Conservation (phyloP, 2,888 invertebrate genomes). For the Cheilosia soror region DNA sequence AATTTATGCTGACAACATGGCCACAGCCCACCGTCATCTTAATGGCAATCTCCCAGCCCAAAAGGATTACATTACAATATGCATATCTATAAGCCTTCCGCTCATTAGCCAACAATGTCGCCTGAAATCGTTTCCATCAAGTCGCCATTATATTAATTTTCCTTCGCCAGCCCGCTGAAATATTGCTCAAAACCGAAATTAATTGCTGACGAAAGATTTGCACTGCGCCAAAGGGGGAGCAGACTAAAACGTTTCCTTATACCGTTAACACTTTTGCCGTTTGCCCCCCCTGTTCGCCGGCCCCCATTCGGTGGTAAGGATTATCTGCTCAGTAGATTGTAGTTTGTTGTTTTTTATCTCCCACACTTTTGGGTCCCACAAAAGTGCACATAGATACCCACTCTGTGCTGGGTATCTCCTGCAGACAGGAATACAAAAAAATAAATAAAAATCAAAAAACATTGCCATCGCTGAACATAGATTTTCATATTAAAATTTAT, state of each 20-base stretch:
- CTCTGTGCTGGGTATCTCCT: too few species aligned
- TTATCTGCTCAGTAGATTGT: constrained; percentile 25
- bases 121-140: constrained; percentile 26
- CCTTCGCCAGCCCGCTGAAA: constrained; percentile 32
- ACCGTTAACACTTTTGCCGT: constrained; percentile 52
- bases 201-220: constrained; percentile 69
- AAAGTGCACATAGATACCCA: constrained; percentile 20
- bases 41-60: constrained; percentile 32
- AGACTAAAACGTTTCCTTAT: constrained; percentile 34
- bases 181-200: constrained; percentile 62
- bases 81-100: constrained; percentile 14
- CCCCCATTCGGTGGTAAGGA: constrained; percentile 13
- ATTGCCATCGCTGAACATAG: constrained; percentile 45
- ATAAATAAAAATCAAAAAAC: constrained; percentile 4
- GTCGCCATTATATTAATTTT: constrained; percentile 36
- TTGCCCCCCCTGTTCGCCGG: background rate
- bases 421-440: too few species aligned
- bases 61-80: constrained; percentile 38
- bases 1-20: constrained; percentile 41
- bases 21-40: constrained; percentile 50
- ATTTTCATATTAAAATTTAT: constrained; percentile 75
- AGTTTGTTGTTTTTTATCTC: constrained; percentile 33
- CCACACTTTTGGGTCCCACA: constrained; percentile 34
- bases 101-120: constrained; percentile 41
- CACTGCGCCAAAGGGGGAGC: background rate